Percentiles rank a stretch among this genome's conserved stretches.
Conservation (phyloP, 1,140 invertebrate genomes). For the Brachionus rubens region DNA sequence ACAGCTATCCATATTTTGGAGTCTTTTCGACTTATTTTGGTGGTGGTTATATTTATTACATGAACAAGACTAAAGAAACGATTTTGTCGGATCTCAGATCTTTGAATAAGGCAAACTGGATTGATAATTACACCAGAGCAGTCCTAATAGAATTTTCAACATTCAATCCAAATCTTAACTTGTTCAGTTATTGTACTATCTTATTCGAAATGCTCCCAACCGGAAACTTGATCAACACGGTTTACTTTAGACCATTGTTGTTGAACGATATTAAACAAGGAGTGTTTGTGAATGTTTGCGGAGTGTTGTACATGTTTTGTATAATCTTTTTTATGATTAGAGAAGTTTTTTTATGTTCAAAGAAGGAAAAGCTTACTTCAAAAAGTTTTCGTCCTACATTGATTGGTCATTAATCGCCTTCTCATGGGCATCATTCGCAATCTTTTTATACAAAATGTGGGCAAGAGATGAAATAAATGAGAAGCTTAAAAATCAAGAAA, state of each 20-base stretch:
- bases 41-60: slow-evolving; percentile 63
- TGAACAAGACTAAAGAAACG: neutral
- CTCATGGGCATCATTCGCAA: slow-evolving; percentile 57
- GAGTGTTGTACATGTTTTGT: slow-evolving; percentile 58
- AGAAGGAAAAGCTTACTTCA: slow-evolving; percentile 53
- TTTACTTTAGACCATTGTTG: slow-evolving; percentile 63
- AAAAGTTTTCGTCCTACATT: slow-evolving; percentile 61
- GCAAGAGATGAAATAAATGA: slow-evolving; percentile 58
- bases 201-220: slow-evolving; percentile 66
- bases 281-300: slow-evolving; percentile 14
- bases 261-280: too few species aligned
- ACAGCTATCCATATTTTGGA: slow-evolving; percentile 61
- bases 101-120: slow-evolving; percentile 66
- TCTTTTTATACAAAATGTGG: slow-evolving; percentile 60
- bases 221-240: slow-evolving; percentile 62
- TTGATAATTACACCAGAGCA: slow-evolving; percentile 65
- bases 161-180: slow-evolving; percentile 70
- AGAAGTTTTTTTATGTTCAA: slow-evolving; percentile 60
- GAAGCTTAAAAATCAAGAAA: slow-evolving; percentile 59
- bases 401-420: slow-evolving; percentile 59
- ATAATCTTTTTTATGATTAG: slow-evolving; percentile 61
- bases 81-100: neutral
- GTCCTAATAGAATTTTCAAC: slow-evolving; percentile 68
- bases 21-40: slow-evolving; percentile 62
- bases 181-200: slow-evolving; percentile 63